Evolutionary conservation across 2,113 vertebrate species (phyloP).

Genomic region (Charadrius vociferus): DNA sequence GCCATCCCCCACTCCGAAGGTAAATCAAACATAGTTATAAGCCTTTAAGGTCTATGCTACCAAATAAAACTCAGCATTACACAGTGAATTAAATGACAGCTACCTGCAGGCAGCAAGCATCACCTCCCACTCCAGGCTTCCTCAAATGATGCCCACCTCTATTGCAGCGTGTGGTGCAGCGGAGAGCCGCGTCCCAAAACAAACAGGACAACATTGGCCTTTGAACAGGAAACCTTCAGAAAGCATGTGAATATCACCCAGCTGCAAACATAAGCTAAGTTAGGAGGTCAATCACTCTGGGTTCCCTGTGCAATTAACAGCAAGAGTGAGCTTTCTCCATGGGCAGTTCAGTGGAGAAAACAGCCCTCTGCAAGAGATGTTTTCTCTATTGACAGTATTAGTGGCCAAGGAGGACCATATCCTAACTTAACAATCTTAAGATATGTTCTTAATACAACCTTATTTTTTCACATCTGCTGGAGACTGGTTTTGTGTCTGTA

Average conservation of each 20-base stretch:
- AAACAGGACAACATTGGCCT: not conserved
- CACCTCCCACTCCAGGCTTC: not conserved
- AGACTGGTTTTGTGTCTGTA: not conserved
- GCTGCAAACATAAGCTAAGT: not conserved
- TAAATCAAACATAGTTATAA: not conserved
- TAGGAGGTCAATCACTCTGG: not conserved
- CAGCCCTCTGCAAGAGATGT: not conserved
- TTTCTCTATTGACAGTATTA: not conserved
- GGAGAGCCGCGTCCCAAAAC: not conserved
- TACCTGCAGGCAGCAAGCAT: not conserved
- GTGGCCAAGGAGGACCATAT: not conserved
- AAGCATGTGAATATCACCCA: not conserved
- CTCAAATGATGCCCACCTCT: not conserved
- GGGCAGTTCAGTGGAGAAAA: not conserved
- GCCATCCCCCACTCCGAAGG: not conserved
- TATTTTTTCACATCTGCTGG: not conserved
- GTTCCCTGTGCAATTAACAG: not conserved
- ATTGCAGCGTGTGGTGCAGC: not conserved
- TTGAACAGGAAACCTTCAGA: not conserved
- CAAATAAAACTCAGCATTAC: not conserved
- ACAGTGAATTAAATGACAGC: not conserved
- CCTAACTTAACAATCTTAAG: not conserved
- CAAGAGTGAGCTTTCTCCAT: not conserved
- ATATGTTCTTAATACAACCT: not conserved
- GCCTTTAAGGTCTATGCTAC: not conserved